Evolutionary conservation across 2,113 vertebrate genomes (phyloP).

Genomic region (Puntigrus tetrazona): DNA sequence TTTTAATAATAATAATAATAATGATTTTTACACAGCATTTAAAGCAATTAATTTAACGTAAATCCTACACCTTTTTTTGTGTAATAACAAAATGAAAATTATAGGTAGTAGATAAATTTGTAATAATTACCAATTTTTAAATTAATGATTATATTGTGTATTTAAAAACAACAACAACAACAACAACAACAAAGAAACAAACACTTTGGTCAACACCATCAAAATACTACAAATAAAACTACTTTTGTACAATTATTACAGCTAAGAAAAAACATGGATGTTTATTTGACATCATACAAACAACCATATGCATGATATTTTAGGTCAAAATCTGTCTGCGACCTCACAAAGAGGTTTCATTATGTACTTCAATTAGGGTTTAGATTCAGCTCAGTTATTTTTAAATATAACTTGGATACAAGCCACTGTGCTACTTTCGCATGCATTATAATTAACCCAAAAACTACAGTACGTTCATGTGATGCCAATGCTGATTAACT

Average conservation of each 20-base stretch:
- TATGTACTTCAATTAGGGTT: neutral
- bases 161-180: no score
- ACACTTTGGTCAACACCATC: no score
- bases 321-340: neutral
- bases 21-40: no score
- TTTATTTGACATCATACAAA: neutral
- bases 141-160: no score
- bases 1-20: no score
- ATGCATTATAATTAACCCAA: neutral
- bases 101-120: no score
- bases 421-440: neutral
- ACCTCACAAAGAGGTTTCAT: neutral
- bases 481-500: slow-evolving; percentile 25
- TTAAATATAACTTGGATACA: slow-evolving; percentile 2
- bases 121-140: no score
- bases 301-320: neutral
- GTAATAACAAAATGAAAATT: no score
- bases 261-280: neutral
- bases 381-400: neutral
- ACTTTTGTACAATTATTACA: neutral
- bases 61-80: no score
- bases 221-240: no score
- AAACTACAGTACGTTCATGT: slow-evolving; percentile 7
- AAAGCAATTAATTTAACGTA: no score
- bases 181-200: no score